Evolutionary conservation across 2,113 vertebrate species (phyloP).

Genomic region (Myotis brandtii): DNA sequence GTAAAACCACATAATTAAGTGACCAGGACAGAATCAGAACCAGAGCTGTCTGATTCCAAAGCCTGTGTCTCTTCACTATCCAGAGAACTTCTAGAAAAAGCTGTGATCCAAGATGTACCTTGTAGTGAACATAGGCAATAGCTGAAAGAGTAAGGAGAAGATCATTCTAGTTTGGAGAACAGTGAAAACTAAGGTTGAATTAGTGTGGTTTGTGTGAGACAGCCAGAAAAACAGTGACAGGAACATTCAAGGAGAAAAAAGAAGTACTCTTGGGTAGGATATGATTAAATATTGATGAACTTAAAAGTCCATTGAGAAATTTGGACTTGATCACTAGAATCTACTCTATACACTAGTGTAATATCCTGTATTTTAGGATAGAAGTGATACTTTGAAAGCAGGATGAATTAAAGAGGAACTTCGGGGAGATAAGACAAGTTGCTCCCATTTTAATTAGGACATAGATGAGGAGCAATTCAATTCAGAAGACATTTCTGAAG

Average conservation of each 20-base stretch:
- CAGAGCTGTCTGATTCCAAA: not conserved
- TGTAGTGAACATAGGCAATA: not conserved
- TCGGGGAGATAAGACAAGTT: not conserved
- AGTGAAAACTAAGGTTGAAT: not conserved
- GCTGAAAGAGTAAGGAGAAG: not conserved
- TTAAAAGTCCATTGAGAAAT: not conserved
- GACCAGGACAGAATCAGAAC: not conserved
- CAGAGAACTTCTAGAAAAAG: not conserved
- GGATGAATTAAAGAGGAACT: not conserved
- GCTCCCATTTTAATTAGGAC: not conserved
- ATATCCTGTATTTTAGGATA: not conserved
- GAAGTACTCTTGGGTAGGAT: not conserved
- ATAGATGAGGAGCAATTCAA: not conserved
- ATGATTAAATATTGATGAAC: not conserved
- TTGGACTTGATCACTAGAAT: not conserved
- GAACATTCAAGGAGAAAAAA: not conserved
- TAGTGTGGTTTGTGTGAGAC: not conserved
- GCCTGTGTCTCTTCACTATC: not conserved
- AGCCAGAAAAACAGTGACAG: not conserved
- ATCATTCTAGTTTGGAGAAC: not conserved
- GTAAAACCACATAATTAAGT: conserved; percentile 4
- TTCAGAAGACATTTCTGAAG: conserved; percentile 2
- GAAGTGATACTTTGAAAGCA: not conserved
- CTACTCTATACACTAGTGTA: not conserved
- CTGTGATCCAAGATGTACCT: not conserved